phyloP scores from a whole-genome alignment of 1,140 invertebrate genomes.

The Habropoda laboriosa region DNA sequence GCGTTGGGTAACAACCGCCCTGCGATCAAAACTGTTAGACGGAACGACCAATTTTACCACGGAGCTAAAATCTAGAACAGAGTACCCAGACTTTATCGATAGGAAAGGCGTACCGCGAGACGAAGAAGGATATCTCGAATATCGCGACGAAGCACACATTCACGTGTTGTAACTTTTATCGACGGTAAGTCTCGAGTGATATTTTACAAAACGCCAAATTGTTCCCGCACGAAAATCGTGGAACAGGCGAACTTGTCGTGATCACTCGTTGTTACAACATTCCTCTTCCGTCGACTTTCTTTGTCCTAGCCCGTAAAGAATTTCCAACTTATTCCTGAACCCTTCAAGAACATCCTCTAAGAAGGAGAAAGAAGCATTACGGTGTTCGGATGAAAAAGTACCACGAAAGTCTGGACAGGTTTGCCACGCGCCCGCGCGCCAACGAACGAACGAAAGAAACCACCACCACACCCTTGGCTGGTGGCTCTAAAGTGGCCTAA shows the following conservation, averaged over 20 bases:
- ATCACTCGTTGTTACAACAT: background rate
- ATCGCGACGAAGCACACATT: no score
- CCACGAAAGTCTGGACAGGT: background rate
- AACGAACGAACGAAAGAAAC: conserved; percentile 18
- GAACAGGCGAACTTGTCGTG: no score
- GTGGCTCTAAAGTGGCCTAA: conserved; percentile 35
- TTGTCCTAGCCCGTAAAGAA: background rate
- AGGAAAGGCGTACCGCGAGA: background rate
- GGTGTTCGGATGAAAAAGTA: conserved; percentile 4
- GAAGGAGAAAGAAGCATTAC: background rate
- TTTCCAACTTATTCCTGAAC: background rate
- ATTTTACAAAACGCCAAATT: background rate
- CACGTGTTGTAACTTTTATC: no score
- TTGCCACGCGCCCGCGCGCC: no score
- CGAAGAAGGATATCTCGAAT: background rate
- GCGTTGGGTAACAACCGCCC: conserved; percentile 10
- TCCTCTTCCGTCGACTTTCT: background rate
- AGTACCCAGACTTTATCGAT: background rate
- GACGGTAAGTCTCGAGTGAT: background rate
- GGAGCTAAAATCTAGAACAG: background rate
- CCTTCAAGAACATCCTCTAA: background rate
- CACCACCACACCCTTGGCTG: no score
- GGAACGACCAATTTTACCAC: conserved; percentile 17
- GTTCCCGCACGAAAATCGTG: background rate
- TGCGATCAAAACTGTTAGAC: conserved; percentile 21